Evolutionary conservation across 1,140 invertebrate genomes (phyloP), one percentile per base, ranked within the genome.

Genomic region (Heterodera schachtii): DNA sequence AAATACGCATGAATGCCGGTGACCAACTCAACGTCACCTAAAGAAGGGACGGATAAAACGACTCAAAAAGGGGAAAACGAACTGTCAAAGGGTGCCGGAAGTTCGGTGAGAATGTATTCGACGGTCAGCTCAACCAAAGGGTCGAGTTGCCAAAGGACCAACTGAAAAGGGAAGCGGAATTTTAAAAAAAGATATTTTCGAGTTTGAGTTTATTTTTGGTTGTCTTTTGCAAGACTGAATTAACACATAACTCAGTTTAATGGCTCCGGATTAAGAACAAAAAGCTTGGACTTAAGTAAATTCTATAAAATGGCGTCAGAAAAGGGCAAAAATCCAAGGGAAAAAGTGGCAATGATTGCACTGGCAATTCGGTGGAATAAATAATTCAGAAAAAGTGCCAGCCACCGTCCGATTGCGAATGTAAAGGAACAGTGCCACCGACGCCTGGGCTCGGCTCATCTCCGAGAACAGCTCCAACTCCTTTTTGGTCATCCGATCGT

Each of bases 111-210:
- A 21, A 90, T 80, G 16, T 67, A 73, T 43, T 79, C 81, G 2
- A 84, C 92, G 43, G 94, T 94, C 11, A 98, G 91, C 88, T 99
- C 95, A 84, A 94, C 93, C 87, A 96, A 96, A 0, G 96, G 95
- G 92, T 98, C 96, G 88, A 97, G 95, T 73, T 98, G 92, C 97
- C 97, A 98, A 86, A 97, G 92, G 91, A 98, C 95, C n/a, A 98
- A 91, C 91, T 94, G 85, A 85, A 91, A 90, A 78, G 64, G n/a
- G n/a, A n/a, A n/a, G n/a, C n/a, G n/a, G n/a, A n/a, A n/a, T n/a
- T n/a, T n/a, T n/a, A n/a, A n/a, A n/a, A n/a, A n/a, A n/a, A n/a
- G n/a, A n/a, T n/a, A n/a, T n/a, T n/a, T n/a, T n/a, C n/a, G n/a
- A n/a, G n/a, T n/a, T n/a, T n/a, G n/a, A n/a, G n/a, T n/a, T n/a